Base-by-base conservation (phyloP, 2,113 vertebrate species). In the Cathartes aura region DNA sequence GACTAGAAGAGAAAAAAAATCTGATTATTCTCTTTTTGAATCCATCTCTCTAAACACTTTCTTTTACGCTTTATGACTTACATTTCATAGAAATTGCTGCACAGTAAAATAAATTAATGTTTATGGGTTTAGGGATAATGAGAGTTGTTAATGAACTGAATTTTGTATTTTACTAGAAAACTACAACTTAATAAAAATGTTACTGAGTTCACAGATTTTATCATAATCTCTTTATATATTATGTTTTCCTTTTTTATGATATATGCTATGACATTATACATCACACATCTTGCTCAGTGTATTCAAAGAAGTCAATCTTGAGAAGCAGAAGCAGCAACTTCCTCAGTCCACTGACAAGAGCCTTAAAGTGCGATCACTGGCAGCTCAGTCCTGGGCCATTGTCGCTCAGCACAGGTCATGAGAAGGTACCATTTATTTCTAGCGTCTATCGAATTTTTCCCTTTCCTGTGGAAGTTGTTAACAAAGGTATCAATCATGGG, bases 101-200 rank as follows among this genome's bases (percentile, higher is more conserved):
- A 62, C 15, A 60, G 11, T 93, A 87, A 91, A 95, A 90, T 86
- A 82, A 87, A 68, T 81, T 86, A 73, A 80, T 71, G 40, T 84
- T 95, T 92, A 78, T 72, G 56, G 40, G 87, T 58, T 43, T 82
- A 6, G 9, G 15, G 12, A 84, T 89, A 92, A 94, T 72, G 29
- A 87, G 34, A 91, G 22, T 21, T 94, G 43, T 72, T 87, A 95
- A 96, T 92, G 52, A 94, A 95, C 52, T 92, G 64, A 52, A 84
- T 75, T 82, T 73, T 43, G 55, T 95, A 95, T 91, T 93, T 95
- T 82, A 81, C 29, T 71, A 73, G 52, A 81, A 90, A 96, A 59
- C 9, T 48, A 43, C 53, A 68, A 52, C 19, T 78, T 87, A 60
- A 89, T 90, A 32, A 95, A 87, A 94, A 89, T 71, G 5, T 55